Evolutionary conservation across 2,797 vertebrate genomes (phyloP).

Genomic region (Peromyscus eremicus): DNA sequence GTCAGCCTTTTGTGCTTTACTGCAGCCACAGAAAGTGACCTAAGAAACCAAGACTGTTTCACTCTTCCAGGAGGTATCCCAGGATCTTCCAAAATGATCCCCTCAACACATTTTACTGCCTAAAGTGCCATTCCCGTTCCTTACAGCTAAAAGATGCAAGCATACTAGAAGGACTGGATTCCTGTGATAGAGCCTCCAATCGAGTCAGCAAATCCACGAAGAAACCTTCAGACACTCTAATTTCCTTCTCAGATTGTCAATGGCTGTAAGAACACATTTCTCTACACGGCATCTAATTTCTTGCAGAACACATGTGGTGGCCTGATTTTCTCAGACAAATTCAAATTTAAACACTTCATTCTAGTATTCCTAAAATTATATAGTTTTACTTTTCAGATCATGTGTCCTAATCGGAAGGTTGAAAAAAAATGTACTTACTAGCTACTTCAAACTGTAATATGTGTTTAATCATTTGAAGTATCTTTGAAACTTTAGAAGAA

Average conservation of each 20-base stretch:
- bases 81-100: background rate
- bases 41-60: slow-evolving; percentile 8
- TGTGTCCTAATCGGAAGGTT: background rate
- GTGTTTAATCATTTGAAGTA: slow-evolving; percentile 65
- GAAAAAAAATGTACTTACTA: background rate
- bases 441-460: background rate
- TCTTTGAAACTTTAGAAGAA: slow-evolving; percentile 61
- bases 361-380: background rate
- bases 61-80: background rate
- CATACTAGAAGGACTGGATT: background rate
- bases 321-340: slow-evolving; percentile 3
- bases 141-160: slow-evolving; percentile 38
- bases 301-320: background rate
- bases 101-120: background rate
- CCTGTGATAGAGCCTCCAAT: background rate
- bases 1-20: background rate
- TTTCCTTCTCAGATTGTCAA: background rate
- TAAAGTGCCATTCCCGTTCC: background rate
- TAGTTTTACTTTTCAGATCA: background rate
- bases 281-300: background rate
- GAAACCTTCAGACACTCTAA: background rate
- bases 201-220: background rate
- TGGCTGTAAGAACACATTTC: background rate
- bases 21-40: background rate
- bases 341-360: slow-evolving; percentile 44